Percentiles rank a stretch among this genome's conserved stretches.
These are phyloP conservation scores for Alloscopus bannaensis DNA, from an alignment of 2,888 invertebrate genomes.

Conservation along the genomic window DNA sequence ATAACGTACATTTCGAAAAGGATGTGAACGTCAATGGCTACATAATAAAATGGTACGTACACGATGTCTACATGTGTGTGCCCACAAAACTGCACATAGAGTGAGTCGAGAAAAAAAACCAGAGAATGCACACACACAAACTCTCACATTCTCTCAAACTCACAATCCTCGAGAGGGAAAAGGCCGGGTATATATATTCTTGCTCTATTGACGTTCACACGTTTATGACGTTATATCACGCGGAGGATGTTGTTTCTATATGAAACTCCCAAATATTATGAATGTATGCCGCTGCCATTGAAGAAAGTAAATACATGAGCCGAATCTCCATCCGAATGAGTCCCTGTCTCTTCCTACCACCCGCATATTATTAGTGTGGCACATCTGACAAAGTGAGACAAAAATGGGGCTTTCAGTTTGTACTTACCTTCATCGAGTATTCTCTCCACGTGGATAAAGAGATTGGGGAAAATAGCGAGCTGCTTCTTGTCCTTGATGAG, in stretches of 20 bases:
- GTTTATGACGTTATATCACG: no score
- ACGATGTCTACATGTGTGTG: constrained; percentile 20
- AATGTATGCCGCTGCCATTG: constrained; percentile 29
- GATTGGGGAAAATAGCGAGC: constrained; percentile 99
- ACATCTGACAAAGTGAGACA: not conserved
- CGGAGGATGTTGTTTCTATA: no score
- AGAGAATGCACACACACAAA: no score
- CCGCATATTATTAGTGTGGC: not conserved
- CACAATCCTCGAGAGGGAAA: no score
- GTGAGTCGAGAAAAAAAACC: constrained; percentile 18
- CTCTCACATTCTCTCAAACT: no score
- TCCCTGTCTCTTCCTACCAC: not conserved
- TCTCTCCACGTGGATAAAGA: constrained; percentile 99
- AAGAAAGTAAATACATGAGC: not conserved
- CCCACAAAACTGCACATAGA: not conserved
- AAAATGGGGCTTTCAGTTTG: constrained; percentile 1
- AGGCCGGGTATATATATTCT: constrained; percentile 48
- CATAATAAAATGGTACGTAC: no score
- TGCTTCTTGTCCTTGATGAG: constrained; percentile 99
- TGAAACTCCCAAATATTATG: no score
- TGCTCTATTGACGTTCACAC: constrained; percentile 54
- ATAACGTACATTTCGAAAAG: constrained; percentile 48
- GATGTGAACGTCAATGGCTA: constrained; percentile 54
- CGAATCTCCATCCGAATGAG: not conserved
- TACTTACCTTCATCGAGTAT: constrained; percentile 98